Percentiles rank a stretch among this genome's conserved stretches.
phyloP scores from a whole-genome alignment of 2,888 invertebrate species.

The Sepioteuthis lessoniana region DNA sequence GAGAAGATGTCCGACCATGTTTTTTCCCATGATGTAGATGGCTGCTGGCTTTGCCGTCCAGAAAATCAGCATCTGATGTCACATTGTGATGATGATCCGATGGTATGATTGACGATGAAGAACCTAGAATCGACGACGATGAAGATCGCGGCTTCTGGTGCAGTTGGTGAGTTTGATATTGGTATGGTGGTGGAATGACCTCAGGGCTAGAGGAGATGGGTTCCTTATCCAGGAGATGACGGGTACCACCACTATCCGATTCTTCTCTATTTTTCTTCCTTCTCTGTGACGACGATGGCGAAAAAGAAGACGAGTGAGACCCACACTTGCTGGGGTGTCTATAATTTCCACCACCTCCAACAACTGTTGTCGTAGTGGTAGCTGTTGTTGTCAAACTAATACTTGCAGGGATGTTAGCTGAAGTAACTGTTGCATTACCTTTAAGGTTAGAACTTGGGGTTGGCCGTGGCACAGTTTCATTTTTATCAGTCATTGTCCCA shows the following conservation, averaged over 20 bases:
- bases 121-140: neutral
- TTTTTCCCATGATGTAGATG: neutral
- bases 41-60: constrained; percentile 35
- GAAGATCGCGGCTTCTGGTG: neutral
- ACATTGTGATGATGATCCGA: constrained; percentile 24
- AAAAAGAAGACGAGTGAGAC: constrained; percentile 4
- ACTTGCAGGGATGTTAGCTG: neutral
- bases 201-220: neutral
- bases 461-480: neutral
- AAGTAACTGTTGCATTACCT: neutral
- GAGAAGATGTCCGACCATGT: neutral
- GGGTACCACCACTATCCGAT: neutral
- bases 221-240: neutral
- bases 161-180: neutral
- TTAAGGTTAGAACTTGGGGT: neutral
- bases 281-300: neutral
- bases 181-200: neutral
- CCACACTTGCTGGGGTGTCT: neutral
- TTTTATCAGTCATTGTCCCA: constrained; percentile 33
- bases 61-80: constrained; percentile 14
- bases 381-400: constrained; percentile 24
- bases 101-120: neutral
- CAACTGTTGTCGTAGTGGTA: constrained; percentile 14
- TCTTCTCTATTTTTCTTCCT: constrained; percentile 24
- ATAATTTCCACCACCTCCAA: neutral